A percentile compares a stretch with the other conserved stretches of the same genome.
phyloP scores from a whole-genome alignment of 2,888 invertebrate genomes.

The Trissolcus brochymenae region DNA sequence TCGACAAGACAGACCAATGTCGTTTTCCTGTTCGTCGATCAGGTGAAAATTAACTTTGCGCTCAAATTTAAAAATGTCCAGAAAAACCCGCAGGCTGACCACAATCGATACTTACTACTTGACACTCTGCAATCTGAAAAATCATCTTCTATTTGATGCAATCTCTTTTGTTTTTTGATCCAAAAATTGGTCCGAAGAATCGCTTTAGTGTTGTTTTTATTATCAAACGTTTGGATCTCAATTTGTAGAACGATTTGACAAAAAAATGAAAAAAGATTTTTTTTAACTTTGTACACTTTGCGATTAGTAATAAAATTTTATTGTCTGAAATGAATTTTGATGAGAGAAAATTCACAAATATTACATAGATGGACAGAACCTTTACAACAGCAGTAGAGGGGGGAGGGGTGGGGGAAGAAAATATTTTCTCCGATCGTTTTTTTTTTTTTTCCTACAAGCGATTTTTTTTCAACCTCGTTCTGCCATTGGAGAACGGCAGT shows the following conservation, averaged over 20 bases:
- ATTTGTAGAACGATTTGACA: no score
- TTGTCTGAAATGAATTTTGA: no score
- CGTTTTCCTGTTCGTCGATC: background rate
- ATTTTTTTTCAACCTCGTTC: conserved; percentile 39
- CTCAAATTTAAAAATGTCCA: background rate
- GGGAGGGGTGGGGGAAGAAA: conserved; percentile 25
- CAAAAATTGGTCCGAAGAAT: no score
- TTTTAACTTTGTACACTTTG: no score
- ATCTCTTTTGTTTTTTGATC: no score
- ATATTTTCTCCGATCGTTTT: conserved; percentile 40
- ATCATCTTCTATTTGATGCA: no score
- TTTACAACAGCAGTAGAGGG: no score
- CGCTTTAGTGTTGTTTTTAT: no score
- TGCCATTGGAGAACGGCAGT: conserved; percentile 53
- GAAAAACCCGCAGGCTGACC: conserved; percentile 57
- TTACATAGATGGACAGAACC: conserved; percentile 12
- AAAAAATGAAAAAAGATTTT: no score
- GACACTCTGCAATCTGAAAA: conserved; percentile 6
- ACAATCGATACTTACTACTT: conserved; percentile 61
- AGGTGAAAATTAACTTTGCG: background rate
- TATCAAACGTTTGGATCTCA: no score
- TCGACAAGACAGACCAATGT: background rate
- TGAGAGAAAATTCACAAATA: no score
- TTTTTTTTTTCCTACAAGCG: conserved; percentile 50
- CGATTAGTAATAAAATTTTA: no score